Conservation (phyloP, 2,113 vertebrate species). For the Atherinomorus stipes region DNA sequence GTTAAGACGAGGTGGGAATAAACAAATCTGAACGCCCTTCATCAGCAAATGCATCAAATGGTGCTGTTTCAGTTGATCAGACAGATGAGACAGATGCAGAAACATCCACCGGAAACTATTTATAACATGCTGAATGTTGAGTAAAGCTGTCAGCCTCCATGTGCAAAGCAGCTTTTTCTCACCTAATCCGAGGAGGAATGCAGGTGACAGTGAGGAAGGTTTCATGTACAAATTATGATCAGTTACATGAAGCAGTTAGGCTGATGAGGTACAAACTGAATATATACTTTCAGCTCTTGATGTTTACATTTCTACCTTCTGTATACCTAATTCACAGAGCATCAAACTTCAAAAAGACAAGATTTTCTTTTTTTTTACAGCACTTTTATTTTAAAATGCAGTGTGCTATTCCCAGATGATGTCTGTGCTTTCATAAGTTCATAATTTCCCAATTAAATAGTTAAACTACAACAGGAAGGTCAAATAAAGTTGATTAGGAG, state of each 20-base stretch:
- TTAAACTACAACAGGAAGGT: constrained; percentile 4
- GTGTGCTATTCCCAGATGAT: constrained; percentile 13
- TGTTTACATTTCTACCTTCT: constrained; percentile 29
- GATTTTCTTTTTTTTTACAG: constrained; percentile 6
- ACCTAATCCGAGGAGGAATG: constrained; percentile 14
- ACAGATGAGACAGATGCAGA: constrained; percentile 14
- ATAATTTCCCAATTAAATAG: constrained; percentile 20
- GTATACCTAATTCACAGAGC: constrained; percentile 3
- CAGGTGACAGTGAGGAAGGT: constrained; percentile 1
- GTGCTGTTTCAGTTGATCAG: constrained; percentile 10
- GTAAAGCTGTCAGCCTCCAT: constrained; percentile 35
- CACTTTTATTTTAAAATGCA: not conserved
- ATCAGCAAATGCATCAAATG: not conserved
- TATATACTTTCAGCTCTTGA: constrained; percentile 13
- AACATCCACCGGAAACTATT: constrained; percentile 34
- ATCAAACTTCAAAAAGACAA: constrained; percentile 1
- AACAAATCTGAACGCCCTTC: not conserved
- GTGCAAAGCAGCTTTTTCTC: constrained; percentile 21
- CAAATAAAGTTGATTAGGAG: not conserved
- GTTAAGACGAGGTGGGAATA: not conserved
- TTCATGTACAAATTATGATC: constrained; percentile 38
- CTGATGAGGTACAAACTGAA: not conserved
- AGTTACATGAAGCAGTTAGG: not conserved
- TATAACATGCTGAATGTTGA: constrained; percentile 34
- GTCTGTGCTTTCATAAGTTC: constrained; percentile 17